Percentiles rank a stretch among this genome's conserved stretches.
Evolutionary conservation across 2,113 vertebrate species (phyloP).

Genomic region (Pygoscelis antarcticus): DNA sequence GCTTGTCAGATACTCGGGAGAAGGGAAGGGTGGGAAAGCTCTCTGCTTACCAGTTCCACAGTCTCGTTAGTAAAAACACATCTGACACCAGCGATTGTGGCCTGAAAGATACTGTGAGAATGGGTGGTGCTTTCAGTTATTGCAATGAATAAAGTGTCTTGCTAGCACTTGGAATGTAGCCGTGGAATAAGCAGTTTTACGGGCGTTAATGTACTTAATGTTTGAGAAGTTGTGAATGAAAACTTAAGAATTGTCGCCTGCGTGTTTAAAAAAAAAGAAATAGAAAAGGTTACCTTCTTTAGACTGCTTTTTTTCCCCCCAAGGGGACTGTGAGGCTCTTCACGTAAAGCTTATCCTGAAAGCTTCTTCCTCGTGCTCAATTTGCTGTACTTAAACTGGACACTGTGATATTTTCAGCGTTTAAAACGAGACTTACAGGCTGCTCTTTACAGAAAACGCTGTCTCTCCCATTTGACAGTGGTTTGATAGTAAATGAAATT

Average conservation of each 20-base stretch:
- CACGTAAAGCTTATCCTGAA: neutral
- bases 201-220: neutral
- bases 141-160: constrained; percentile 35
- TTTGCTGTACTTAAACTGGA: neutral
- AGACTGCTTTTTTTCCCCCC: neutral
- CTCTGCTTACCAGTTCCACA: constrained; percentile 55
- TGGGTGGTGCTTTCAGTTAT: constrained; percentile 18
- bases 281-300: neutral
- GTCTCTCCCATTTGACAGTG: neutral
- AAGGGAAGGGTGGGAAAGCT: constrained; percentile 77
- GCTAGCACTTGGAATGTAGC: neutral
- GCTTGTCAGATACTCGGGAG: constrained; percentile 66
- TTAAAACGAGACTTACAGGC: neutral
- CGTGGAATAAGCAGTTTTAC: neutral
- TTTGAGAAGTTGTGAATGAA: constrained; percentile 27
- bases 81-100: constrained; percentile 52
- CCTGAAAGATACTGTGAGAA: constrained; percentile 28
- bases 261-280: neutral
- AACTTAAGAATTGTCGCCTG: neutral
- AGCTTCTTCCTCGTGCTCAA: neutral
- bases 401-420: neutral
- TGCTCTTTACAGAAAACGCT: neutral
- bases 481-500: neutral
- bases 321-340: neutral
- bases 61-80: constrained; percentile 48